Evolutionary conservation across 2,888 invertebrate species (phyloP), one percentile per base, ranked within the genome.

Genomic region (Hirtodrosophila cameraria): DNA sequence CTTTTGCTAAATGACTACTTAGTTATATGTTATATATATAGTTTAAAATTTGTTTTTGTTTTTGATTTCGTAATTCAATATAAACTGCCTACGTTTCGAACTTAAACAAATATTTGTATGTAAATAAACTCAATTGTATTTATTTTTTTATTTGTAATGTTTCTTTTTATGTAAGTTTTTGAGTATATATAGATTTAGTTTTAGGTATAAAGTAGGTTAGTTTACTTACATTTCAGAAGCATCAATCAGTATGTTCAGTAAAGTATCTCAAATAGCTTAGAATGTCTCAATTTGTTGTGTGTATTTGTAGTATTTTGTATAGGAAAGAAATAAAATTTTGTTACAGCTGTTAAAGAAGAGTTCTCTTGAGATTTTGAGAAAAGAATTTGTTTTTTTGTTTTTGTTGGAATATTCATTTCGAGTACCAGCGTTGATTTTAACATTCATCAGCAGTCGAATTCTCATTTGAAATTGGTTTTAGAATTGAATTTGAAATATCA

Each of bases 141-240:
- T n/a, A n/a, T n/a, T 23, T 20, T 20, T 20, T 20, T 20, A 20
- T n/a, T n/a, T n/a, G n/a, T n/a, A 23, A 23, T 49, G 31, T 35
- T 53, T 48, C 64, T 59, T 64, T 45, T 27, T 48, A 46, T 63
- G 62, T 66, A 54, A n/a, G 42, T 46, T 39, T 63, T 46, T 23
- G 30, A 36, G 42, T 49, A 43, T 54, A 54, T 55, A 52, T 48
- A 38, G 42, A 52, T 35, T 48, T 50, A 48, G 58, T 43, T 57
- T 30, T 57, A 49, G 54, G 41, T 60, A 55, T 59, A 59, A 43
- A 55, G 57, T 73, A 39, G 60, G 30, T 57, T n/a, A 33, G 66
- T 78, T 76, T 86, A 86, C 86, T 86, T 86, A 86, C 86, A 82
- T 86, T 85, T 86, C 61, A 74, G 75, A 74, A 72, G 82, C 80